These are phyloP conservation scores for Neolamprologus multifasciatus DNA, from an alignment of 2,797 vertebrate species.

Conservation along the genomic window DNA sequence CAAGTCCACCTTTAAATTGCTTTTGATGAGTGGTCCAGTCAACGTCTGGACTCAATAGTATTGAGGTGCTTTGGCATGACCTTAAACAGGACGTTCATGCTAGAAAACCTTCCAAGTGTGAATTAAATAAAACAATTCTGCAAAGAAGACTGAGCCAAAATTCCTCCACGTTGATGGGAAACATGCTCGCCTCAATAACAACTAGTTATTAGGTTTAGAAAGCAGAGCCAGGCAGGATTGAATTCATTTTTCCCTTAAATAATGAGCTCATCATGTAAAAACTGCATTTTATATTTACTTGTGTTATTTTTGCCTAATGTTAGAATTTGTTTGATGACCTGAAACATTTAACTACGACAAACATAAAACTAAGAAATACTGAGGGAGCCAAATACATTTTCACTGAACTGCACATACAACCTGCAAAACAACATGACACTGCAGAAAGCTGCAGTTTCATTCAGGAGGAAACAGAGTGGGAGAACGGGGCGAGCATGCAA, in stretches of 20 bases:
- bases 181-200: neutral
- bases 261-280: neutral
- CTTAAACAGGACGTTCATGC: neutral
- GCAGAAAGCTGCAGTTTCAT: neutral
- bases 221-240: neutral
- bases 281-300: neutral
- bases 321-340: neutral
- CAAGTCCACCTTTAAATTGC: neutral
- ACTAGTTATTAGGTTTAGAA: neutral
- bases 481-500: neutral
- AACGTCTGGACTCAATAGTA: neutral
- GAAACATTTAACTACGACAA: neutral
- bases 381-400: neutral
- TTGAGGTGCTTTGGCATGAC: neutral
- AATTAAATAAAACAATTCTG: neutral
- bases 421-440: neutral
- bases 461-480: neutral
- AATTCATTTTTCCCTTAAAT: neutral
- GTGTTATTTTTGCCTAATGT: neutral
- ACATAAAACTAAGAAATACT: neutral
- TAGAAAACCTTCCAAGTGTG: neutral
- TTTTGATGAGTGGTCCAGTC: neutral
- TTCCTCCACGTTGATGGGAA: neutral
- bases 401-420: neutral
- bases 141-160: neutral